phyloP scores from a whole-genome alignment of 1,140 invertebrate species.

The Hesperophylax magnus region DNA sequence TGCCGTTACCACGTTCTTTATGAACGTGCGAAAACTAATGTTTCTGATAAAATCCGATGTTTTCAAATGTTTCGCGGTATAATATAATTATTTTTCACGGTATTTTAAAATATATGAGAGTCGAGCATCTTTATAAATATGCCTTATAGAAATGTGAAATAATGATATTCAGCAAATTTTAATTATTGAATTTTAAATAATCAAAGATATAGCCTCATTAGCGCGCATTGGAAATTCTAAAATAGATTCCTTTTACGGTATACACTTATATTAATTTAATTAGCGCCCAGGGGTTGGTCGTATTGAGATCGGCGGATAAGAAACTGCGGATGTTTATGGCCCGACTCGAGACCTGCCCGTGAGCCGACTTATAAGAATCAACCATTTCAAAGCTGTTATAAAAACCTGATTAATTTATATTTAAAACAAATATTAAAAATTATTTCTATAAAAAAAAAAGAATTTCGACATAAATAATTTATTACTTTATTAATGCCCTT shows the following conservation, averaged over 20 bases:
- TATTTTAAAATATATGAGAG: not conserved
- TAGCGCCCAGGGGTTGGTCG: conserved; percentile 44
- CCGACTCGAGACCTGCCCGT: too few relatives aligned
- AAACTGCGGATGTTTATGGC: not conserved
- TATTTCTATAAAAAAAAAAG: too few relatives aligned
- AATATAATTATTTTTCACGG: not conserved
- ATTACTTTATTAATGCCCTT: too few relatives aligned
- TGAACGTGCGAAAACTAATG: not conserved
- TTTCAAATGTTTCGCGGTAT: not conserved
- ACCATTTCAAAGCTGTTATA: too few relatives aligned
- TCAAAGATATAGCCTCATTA: conserved; percentile 55
- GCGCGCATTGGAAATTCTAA: conserved; percentile 49
- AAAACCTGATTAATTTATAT: too few relatives aligned
- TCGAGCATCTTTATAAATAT: too few relatives aligned
- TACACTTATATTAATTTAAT: conserved; percentile 55
- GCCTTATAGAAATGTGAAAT: too few relatives aligned
- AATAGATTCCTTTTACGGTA: conserved; percentile 23
- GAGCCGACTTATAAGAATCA: too few relatives aligned
- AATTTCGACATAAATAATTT: too few relatives aligned
- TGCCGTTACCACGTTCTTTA: not conserved
- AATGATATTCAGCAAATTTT: too few relatives aligned
- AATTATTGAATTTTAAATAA: not conserved
- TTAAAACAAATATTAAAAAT: too few relatives aligned
- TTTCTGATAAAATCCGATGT: not conserved
- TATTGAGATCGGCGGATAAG: conserved; percentile 46